Evolutionary conservation across 2,888 invertebrate species (phyloP), one percentile per base, ranked within the genome.

Genomic region (Encarsia formosa): DNA sequence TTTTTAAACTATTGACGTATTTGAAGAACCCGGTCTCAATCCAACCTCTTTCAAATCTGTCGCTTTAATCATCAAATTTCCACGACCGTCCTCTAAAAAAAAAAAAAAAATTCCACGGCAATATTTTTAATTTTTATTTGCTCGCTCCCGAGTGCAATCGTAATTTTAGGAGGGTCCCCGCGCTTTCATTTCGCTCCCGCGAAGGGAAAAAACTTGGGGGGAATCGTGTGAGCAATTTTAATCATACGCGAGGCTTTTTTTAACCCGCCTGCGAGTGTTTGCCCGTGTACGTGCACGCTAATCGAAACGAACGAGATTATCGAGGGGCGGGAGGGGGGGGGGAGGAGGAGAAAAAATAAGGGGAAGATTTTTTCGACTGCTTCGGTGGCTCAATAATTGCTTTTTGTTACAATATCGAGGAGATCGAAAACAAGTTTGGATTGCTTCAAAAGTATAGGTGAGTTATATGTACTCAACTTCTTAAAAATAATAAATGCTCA

Each of bases 301-400:
- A 56, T 56, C 47, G 47, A 56, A 56, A 52, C 49, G 35, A 34
- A 37, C 29, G 53, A 53, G 46, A 56, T 56, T 53, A 56, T 45
- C 37, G 23, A 41, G 22, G 32, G 40, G 11, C 29, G 15, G 16
- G 34, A 16, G 23, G 16, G 18, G 15, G 32, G n/a, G n/a, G 15
- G 35, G 15, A 5, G 11, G 35, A 18, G 35, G 18, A n/a, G n/a
- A n/a, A n/a, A n/a, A n/a, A n/a, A n/a, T n/a, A n/a, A n/a, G n/a
- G n/a, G n/a, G n/a, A n/a, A n/a, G n/a, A n/a, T n/a, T n/a, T n/a
- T n/a, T n/a, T n/a, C n/a, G n/a, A n/a, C n/a, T n/a, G n/a, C n/a
- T n/a, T n/a, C n/a, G n/a, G n/a, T n/a, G n/a, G n/a, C n/a, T n/a
- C n/a, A n/a, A n/a, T n/a, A n/a, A n/a, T n/a, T n/a, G n/a, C n/a